Base-by-base conservation (phyloP, 1,140 invertebrate species). In the Adoxophyes honmai region DNA sequence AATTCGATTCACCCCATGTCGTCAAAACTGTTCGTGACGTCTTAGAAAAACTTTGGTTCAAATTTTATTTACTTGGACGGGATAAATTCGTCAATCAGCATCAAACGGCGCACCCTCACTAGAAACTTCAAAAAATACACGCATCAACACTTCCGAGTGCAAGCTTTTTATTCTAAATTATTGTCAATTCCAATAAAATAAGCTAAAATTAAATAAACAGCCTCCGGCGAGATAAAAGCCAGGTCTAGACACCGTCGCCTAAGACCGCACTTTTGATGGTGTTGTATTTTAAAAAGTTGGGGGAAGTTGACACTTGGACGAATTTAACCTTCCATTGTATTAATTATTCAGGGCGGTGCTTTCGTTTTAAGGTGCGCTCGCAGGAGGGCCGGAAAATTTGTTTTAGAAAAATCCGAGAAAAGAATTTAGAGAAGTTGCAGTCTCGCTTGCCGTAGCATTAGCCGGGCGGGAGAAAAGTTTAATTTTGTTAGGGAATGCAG, bases 311-410 rank as follows among this genome's bases (percentile, higher is more conserved):
- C 83, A 86, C 83, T 88, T 82, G 61, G 77, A 84, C 72, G 82
- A 88, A 81, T 86, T 86, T 88, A 84, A 84, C 78, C 78, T 86
- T 75, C 76, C 78, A 83, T 86, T 86, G 81, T 88, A 86, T 88
- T 86, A 88, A 88, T 88, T 88, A 88, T 88, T 86, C 86, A 88
- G 75, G 75, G 77, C 68, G 78, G 72, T 71, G 81, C 78, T 73
- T 79, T 80, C 78, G 70, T 80, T 86, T 77, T 73, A 81, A 88
- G 81, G 82, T 85, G 81, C 70, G 78, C 60, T 75, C 62, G 73
- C 53, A 67, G 64, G 76, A 75, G 78, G 73, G 81, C 53, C 60
- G 61, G 64, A 62, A 81, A 86, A 88, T 88, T 88, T 82, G 80
- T 86, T 86, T 83, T 78, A 57, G 59, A 63, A 80, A 65, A 59